A percentile compares a stretch with the other conserved stretches of the same genome.
phyloP scores from a whole-genome alignment of 2,797 vertebrate genomes.

The Alfaro cultratus region DNA sequence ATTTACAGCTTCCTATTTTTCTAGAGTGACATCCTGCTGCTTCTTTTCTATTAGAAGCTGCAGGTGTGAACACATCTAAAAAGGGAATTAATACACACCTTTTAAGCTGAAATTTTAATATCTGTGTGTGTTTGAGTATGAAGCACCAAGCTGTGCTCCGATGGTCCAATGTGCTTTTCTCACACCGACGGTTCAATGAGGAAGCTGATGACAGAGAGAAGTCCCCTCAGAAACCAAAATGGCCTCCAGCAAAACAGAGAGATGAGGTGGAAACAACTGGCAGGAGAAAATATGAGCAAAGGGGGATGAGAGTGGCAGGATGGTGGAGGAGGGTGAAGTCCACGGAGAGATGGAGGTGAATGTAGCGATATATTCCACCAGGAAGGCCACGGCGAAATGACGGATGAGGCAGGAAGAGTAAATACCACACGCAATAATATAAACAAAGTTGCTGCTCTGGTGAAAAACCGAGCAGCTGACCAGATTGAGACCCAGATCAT shows the following conservation, averaged over 20 bases:
- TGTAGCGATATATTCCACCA: constrained; percentile 14
- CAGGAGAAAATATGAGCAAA: constrained; percentile 1
- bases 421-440: constrained; percentile 31
- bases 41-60: constrained; percentile 2
- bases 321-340: constrained; percentile 15
- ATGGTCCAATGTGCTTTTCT: constrained; percentile 36
- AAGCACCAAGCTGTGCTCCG: constrained; percentile 13
- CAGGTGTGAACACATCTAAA: constrained; percentile 1
- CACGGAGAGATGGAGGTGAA: constrained; percentile 20
- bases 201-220: constrained; percentile 49
- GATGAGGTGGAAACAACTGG: not conserved
- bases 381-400: constrained; percentile 41
- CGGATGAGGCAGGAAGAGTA: constrained; percentile 42
- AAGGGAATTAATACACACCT: not conserved
- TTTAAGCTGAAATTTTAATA: not conserved
- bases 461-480: constrained; percentile 20
- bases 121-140: constrained; percentile 26
- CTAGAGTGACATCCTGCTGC: not conserved
- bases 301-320: constrained; percentile 7
- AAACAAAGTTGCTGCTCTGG: constrained; percentile 28
- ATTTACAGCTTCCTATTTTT: not conserved
- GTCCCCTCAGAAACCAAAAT: constrained; percentile 39
- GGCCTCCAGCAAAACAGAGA: constrained; percentile 28
- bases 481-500: constrained; percentile 12
- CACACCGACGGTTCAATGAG: constrained; percentile 37